Evolutionary conservation across 2,113 vertebrate genomes (phyloP).

Genomic region (Nesogale talazaci): DNA sequence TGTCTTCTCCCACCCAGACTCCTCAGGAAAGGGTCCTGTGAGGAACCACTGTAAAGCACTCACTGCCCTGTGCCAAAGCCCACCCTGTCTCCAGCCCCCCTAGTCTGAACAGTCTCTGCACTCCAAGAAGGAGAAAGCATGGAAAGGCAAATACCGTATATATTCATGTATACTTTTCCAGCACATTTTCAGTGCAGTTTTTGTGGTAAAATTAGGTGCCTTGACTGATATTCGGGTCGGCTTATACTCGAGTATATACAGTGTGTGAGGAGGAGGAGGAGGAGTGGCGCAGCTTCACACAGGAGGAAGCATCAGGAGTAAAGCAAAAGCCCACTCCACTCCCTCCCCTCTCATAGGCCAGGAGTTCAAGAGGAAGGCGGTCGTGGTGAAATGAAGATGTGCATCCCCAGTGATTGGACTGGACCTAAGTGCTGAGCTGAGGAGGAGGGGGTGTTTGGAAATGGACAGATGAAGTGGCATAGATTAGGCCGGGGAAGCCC

Average conservation of each 20-base stretch:
- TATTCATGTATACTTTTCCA: too few species aligned
- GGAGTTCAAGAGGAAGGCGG: background rate
- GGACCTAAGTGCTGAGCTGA: background rate
- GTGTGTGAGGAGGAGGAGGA: too few species aligned
- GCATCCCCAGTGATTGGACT: background rate
- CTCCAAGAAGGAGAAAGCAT: background rate
- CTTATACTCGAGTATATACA: too few species aligned
- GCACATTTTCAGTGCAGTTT: too few species aligned
- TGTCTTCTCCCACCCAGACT: too few species aligned
- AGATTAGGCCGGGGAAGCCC: background rate
- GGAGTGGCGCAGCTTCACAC: background rate
- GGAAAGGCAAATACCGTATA: background rate
- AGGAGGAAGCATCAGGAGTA: background rate
- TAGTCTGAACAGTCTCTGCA: background rate
- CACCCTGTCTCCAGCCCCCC: background rate
- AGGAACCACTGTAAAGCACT: too few species aligned
- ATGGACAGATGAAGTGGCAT: background rate
- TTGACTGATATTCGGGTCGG: too few species aligned
- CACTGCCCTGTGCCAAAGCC: too few species aligned
- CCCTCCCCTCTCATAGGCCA: background rate
- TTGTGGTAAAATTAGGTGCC: too few species aligned
- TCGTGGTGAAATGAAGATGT: background rate
- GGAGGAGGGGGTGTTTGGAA: conserved; percentile 28
- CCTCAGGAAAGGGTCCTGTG: too few species aligned
- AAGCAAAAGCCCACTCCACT: background rate